Evolutionary conservation across 92 coral and sea anemone genomes (phyloP), one percentile per base, ranked within the genome.

Genomic region (Parazoanthus swiftii): DNA sequence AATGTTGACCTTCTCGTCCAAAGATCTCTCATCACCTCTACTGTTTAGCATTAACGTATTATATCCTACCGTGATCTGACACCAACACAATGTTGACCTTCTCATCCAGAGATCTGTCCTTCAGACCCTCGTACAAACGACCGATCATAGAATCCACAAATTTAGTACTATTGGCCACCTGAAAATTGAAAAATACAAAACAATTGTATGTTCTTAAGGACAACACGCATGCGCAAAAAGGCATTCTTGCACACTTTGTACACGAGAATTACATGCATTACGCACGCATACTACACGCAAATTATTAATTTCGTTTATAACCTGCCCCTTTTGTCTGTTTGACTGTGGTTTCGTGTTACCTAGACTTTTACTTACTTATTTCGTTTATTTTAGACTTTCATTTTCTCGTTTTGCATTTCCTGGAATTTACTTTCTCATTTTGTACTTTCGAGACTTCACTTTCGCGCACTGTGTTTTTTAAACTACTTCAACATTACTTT

Each of bases 131-230:
- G 86, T 88, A 88, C 79, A 96, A 88, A 65, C 90, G 89, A 20
- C 98, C 98, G 71, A 96, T 93, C 94, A 95, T 90, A 20, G 85
- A 46, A 82, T 96, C 98, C 18, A 96, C 96, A 54, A 88, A 76
- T 72, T 82, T 89, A 68, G 91, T 90, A 56, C 85, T 86, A 39
- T 77, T 68, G 43, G 86, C 66, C 2, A 92, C 94, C 98, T 96
- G 63, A 20, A 35, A 10, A 4, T 73, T 6, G 42, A 33, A 73
- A 26, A 18, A 37, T 21, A 72, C 10, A 8, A 15, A 23, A 15
- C 6, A 74, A 36, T 5, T 68, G 3, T 35, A 29, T 72, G 76
- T 11, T 26, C 25, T 72, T 33, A 72, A 33, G 0, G 76, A 1
- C 23, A 26, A 39, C 11, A 71, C 15, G 36, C 39, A 68, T 68